Evolutionary conservation across 1,140 invertebrate genomes (phyloP).

Genomic region (Brachionus manjavacas): DNA sequence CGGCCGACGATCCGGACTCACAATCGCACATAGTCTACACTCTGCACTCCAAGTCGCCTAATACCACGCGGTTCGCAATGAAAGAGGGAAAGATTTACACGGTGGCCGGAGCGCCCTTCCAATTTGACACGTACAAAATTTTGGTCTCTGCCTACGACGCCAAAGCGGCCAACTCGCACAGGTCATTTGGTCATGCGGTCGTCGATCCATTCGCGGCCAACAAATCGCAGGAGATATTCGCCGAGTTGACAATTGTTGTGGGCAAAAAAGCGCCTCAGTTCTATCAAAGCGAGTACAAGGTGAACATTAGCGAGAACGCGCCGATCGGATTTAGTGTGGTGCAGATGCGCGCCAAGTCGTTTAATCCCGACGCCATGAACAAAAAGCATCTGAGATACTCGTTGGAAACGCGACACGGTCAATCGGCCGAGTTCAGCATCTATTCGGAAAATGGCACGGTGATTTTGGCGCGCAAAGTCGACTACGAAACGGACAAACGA

Average conservation of each 20-base stretch:
- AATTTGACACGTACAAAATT: constrained; percentile 37
- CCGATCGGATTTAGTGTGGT: constrained; percentile 2
- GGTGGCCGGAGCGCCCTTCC: neutral
- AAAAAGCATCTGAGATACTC: constrained; percentile 20
- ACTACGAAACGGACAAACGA: constrained; percentile 37
- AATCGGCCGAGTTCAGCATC: constrained; percentile 36
- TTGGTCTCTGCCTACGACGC: neutral
- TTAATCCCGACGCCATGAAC: constrained; percentile 17
- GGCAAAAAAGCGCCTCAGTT: constrained; percentile 41
- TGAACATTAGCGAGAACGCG: constrained; percentile 29
- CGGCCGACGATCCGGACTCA: constrained; percentile 17
- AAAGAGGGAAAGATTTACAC: constrained; percentile 37
- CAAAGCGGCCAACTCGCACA: neutral
- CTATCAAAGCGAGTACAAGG: constrained; percentile 10
- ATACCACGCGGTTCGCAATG: neutral
- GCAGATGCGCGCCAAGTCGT: constrained; percentile 22
- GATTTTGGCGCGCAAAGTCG: constrained; percentile 19
- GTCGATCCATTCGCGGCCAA: neutral
- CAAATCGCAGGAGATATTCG: constrained; percentile 32
- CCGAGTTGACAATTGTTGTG: constrained; percentile 10
- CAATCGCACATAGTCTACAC: constrained; percentile 25
- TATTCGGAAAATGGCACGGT: constrained; percentile 24
- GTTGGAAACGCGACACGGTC: neutral
- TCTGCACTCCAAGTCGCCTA: constrained; percentile 4
- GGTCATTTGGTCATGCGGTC: too few species aligned